Evolutionary conservation across 2,797 vertebrate species (phyloP).

Genomic region (Ptychobarbus kaznakovi): DNA sequence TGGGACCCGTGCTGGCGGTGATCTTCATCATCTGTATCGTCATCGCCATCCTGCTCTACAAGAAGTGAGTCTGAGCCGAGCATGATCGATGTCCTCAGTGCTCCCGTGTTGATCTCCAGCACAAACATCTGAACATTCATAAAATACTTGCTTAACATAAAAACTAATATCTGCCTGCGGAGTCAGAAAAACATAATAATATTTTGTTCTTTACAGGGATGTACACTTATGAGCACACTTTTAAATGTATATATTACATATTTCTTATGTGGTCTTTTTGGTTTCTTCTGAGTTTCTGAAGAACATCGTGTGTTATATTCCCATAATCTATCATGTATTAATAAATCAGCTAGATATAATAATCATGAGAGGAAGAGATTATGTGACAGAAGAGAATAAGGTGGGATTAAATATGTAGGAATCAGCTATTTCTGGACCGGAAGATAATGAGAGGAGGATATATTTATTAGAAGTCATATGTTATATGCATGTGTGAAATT

Average conservation of each 20-base stretch:
- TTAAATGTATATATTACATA: too few species aligned
- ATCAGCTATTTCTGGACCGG: conserved; percentile 46
- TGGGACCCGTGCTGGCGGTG: conserved; percentile 93
- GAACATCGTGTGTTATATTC: not conserved
- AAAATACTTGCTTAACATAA: too few species aligned
- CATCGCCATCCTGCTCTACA: conserved; percentile 96
- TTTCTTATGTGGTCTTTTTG: too few species aligned
- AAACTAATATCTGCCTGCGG: too few species aligned
- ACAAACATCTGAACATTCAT: too few species aligned
- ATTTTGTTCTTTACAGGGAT: too few species aligned
- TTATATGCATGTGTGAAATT: not conserved
- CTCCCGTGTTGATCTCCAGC: too few species aligned
- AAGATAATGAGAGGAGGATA: conserved; percentile 44
- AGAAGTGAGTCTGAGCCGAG: conserved; percentile 85
- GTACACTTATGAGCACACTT: too few species aligned
- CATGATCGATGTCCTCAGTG: not conserved
- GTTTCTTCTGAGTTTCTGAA: not conserved
- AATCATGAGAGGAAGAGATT: not conserved
- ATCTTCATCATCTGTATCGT: conserved; percentile 99
- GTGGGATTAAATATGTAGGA: conserved; percentile 58
- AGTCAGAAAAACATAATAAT: too few species aligned
- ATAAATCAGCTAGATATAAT: not conserved
- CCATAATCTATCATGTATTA: not conserved
- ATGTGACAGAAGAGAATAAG: conserved; percentile 28
- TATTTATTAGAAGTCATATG: not conserved